phyloP scores from a whole-genome alignment of 1,140 invertebrate genomes.

The Riptortus pedestris region DNA sequence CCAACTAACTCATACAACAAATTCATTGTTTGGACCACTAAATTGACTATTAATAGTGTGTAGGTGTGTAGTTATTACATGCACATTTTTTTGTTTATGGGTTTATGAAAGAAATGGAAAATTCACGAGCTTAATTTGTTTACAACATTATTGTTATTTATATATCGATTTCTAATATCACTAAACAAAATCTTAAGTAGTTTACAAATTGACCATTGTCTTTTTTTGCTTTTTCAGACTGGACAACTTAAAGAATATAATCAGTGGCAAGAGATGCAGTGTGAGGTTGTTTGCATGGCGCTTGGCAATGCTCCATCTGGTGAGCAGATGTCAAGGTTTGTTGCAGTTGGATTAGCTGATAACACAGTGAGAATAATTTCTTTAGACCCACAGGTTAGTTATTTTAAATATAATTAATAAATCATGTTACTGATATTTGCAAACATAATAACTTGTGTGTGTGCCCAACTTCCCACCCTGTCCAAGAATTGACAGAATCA shows the following conservation, averaged over 20 bases:
- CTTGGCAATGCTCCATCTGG: slow-evolving; percentile 87
- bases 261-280: slow-evolving; percentile 90
- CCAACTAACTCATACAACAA: too few species aligned
- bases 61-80: too few species aligned
- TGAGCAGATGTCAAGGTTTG: slow-evolving; percentile 89
- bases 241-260: slow-evolving; percentile 97
- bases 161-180: too few species aligned
- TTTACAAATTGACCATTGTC: too few species aligned
- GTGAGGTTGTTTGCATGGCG: slow-evolving; percentile 97
- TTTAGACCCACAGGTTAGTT: slow-evolving; percentile 76
- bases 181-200: too few species aligned
- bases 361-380: slow-evolving; percentile 97
- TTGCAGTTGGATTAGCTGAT: slow-evolving; percentile 92
- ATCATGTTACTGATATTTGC: background rate
- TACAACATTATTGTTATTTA: background rate
- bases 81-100: too few species aligned
- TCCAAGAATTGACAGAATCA: too few species aligned
- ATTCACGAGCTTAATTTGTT: too few species aligned
- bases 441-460: slow-evolving; percentile 1
- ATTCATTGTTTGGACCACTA: too few species aligned
- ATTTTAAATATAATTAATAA: background rate
- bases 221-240: too few species aligned
- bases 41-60: too few species aligned
- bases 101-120: too few species aligned
- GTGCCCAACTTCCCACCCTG: background rate